phyloP scores from a whole-genome alignment of 2,113 vertebrate species.

The Anarhynchus alexandrinus region DNA sequence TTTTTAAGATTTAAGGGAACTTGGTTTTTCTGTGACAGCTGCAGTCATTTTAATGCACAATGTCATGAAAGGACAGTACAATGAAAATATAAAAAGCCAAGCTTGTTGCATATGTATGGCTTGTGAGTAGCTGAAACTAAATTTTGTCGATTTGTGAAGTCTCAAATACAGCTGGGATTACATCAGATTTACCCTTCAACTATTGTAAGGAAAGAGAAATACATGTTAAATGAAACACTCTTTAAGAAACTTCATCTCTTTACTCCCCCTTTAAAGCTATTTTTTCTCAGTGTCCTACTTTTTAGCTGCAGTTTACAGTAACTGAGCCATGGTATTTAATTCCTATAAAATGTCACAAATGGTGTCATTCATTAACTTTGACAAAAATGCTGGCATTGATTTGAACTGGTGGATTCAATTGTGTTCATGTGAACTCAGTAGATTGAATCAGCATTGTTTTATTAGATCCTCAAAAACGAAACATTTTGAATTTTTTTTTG shows the following conservation, averaged over 20 bases:
- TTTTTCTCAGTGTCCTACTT: slow-evolving; percentile 48
- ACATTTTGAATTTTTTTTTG: not conserved
- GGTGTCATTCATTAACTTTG: not conserved
- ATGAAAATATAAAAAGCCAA: slow-evolving; percentile 64
- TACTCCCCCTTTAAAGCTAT: slow-evolving; percentile 10
- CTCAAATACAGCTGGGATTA: slow-evolving; percentile 64
- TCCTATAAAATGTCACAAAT: not conserved
- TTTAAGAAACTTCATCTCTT: slow-evolving; percentile 23
- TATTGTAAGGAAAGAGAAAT: slow-evolving; percentile 47
- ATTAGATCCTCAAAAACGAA: not conserved
- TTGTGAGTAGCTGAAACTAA: slow-evolving; percentile 56
- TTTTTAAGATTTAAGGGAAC: slow-evolving; percentile 60
- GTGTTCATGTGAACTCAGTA: not conserved
- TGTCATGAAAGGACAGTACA: slow-evolving; percentile 64
- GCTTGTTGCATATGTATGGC: slow-evolving; percentile 69
- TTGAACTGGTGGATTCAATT: not conserved
- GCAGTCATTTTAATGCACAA: slow-evolving; percentile 63
- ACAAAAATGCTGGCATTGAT: not conserved
- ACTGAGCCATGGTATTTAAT: not conserved
- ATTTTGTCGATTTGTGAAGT: slow-evolving; percentile 63
- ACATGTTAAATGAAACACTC: slow-evolving; percentile 18
- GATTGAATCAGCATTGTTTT: not conserved
- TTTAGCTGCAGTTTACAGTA: not conserved
- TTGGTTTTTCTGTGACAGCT: slow-evolving; percentile 59
- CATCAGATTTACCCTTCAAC: slow-evolving; percentile 66